These are phyloP conservation scores for Sebastolobus altivelis DNA, from an alignment of 2,797 vertebrate genomes.

Conservation along the genomic window DNA sequence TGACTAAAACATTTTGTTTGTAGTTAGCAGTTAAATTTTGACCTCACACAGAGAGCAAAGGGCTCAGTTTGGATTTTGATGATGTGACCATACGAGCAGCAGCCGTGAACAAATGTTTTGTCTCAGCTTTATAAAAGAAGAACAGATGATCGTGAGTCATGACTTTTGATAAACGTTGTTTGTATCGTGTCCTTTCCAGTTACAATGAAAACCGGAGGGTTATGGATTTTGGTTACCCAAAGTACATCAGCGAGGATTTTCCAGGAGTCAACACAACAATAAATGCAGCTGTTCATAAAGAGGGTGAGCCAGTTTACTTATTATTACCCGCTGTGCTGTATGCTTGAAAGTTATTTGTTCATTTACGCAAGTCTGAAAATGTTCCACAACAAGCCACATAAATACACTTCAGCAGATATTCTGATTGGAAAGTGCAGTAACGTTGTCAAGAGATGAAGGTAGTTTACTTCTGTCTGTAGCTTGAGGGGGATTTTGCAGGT, in stretches of 20 bases:
- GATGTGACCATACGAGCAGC: neutral
- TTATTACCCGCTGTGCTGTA: neutral
- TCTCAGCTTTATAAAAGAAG: neutral
- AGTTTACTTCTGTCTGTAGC: slow-evolving; percentile 31
- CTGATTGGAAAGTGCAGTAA: slow-evolving; percentile 6
- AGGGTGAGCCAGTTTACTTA: slow-evolving; percentile 65
- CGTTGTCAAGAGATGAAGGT: neutral
- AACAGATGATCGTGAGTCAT: slow-evolving; percentile 8
- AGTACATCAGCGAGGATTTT: slow-evolving; percentile 81
- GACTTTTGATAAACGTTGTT: slow-evolving; percentile 8
- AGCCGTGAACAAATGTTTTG: slow-evolving; percentile 21
- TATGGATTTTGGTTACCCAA: slow-evolving; percentile 82
- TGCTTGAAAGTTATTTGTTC: neutral
- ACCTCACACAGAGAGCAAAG: slow-evolving; percentile 31
- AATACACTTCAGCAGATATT: neutral
- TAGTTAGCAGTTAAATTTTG: slow-evolving; percentile 2
- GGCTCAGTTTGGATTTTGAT: slow-evolving; percentile 4
- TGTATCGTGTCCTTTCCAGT: slow-evolving; percentile 63
- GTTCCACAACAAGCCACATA: neutral
- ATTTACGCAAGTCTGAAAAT: slow-evolving; percentile 1
- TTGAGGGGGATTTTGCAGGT: slow-evolving; percentile 10
- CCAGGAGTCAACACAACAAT: slow-evolving; percentile 80
- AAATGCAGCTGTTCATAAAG: slow-evolving; percentile 81
- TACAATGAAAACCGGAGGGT: slow-evolving; percentile 82
- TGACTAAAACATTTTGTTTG: neutral